Conservation (phyloP, 2,888 invertebrate genomes). For the Rhagium mordax region DNA sequence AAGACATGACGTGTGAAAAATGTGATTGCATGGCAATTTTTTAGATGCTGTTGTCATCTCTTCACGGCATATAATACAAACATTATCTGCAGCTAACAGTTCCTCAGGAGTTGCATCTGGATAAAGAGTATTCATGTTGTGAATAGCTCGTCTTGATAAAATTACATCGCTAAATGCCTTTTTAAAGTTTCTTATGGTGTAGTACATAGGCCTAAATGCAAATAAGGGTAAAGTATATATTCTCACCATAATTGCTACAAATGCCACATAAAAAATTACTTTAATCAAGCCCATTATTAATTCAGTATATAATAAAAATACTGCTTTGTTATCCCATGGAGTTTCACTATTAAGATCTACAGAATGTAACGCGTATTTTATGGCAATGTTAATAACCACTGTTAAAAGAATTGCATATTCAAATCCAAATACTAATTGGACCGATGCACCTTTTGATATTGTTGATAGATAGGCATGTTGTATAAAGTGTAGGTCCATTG, state of each 20-base stretch:
- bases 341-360: constrained; percentile 93
- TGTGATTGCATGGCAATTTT: constrained; percentile 98
- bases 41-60: constrained; percentile 86
- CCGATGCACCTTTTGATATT: constrained; percentile 93
- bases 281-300: constrained; percentile 91
- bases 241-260: constrained; percentile 94
- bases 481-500: constrained; percentile 91
- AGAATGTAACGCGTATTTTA: constrained; percentile 92
- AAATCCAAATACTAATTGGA: constrained; percentile 99
- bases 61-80: constrained; percentile 97
- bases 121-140: constrained; percentile 98
- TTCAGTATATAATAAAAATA: constrained; percentile 96
- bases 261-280: constrained; percentile 86
- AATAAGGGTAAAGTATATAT: constrained; percentile 98
- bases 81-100: constrained; percentile 93
- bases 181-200: constrained; percentile 98
- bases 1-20: constrained; percentile 98
- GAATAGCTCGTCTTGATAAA: constrained; percentile 94
- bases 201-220: constrained; percentile 99
- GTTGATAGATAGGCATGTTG: constrained; percentile 96
- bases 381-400: constrained; percentile 91
- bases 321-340: constrained; percentile 99
- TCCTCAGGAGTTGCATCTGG: constrained; percentile 97
- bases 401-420: constrained; percentile 98
- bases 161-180: constrained; percentile 98